These are phyloP conservation scores for Reticulitermes speratus DNA, from an alignment of 1,140 invertebrate species.

Conservation along the genomic window DNA sequence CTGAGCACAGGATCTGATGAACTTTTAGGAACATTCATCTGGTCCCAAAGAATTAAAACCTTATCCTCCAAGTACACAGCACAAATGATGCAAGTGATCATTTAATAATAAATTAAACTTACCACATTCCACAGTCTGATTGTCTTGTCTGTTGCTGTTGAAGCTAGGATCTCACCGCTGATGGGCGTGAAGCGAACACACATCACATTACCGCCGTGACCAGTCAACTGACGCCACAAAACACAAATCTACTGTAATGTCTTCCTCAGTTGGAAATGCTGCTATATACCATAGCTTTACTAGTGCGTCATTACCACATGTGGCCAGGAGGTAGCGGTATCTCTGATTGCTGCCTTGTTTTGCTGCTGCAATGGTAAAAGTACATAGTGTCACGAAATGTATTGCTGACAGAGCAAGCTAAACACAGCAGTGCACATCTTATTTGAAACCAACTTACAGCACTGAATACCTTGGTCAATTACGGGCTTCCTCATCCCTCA, in stretches of 20 bases:
- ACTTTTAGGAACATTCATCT: no score
- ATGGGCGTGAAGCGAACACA: conserved; percentile 58
- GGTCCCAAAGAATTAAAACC: no score
- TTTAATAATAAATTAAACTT: conserved; percentile 40
- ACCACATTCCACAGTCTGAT: conserved; percentile 64
- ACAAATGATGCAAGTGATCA: no score
- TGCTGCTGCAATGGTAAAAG: background rate
- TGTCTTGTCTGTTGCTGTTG: conserved; percentile 62
- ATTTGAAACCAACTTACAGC: no score
- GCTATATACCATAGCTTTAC: conserved; percentile 69
- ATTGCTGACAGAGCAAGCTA: background rate
- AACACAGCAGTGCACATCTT: no score
- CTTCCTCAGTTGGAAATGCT: conserved; percentile 40
- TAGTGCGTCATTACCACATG: conserved; percentile 69
- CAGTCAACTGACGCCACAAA: conserved; percentile 41
- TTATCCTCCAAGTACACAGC: no score
- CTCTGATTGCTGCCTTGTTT: conserved; percentile 37
- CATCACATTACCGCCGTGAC: conserved; percentile 59
- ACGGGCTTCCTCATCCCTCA: no score
- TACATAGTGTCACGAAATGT: background rate
- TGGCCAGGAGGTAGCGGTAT: conserved; percentile 58
- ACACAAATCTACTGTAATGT: background rate
- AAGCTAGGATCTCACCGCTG: conserved; percentile 58
- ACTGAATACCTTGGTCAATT: no score
- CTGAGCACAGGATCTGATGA: no score